These are phyloP conservation scores for Heteromurus nitidus DNA, from an alignment of 2,888 invertebrate genomes.

Conservation along the genomic window DNA sequence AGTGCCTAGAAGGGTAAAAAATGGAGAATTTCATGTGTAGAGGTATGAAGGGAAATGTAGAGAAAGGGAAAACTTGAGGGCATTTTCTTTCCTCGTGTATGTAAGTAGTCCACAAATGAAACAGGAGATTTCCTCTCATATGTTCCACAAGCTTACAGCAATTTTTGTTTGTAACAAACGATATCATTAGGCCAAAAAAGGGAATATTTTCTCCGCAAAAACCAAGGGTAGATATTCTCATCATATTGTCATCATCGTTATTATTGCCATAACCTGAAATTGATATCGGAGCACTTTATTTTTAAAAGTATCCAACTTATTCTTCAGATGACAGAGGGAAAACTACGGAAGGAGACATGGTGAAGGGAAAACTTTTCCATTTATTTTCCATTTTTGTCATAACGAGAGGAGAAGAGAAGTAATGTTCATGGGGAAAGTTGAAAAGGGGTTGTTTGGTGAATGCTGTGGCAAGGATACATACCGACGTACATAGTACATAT, in stretches of 20 bases:
- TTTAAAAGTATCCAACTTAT: constrained; percentile 9
- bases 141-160: no score
- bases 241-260: constrained; percentile 32
- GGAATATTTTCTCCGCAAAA: not conserved
- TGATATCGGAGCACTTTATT: constrained; percentile 27
- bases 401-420: constrained; percentile 16
- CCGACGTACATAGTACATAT: not conserved
- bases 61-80: constrained; percentile 12
- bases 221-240: constrained; percentile 23
- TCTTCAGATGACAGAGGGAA: not conserved
- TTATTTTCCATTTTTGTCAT: constrained; percentile 29
- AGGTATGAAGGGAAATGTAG: not conserved
- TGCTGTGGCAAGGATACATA: constrained; percentile 3
- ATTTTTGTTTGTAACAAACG: no score
- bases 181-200: not conserved
- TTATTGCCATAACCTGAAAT: constrained; percentile 27
- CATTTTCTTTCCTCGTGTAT: not conserved
- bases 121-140: not conserved
- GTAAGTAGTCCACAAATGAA: no score
- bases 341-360: no score
- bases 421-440: constrained; percentile 35
- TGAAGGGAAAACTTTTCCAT: constrained; percentile 27
- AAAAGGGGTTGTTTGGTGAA: constrained; percentile 14
- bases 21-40: not conserved
- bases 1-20: no score